Conservation (phyloP, 2,113 vertebrate genomes). For the Colius striatus region DNA sequence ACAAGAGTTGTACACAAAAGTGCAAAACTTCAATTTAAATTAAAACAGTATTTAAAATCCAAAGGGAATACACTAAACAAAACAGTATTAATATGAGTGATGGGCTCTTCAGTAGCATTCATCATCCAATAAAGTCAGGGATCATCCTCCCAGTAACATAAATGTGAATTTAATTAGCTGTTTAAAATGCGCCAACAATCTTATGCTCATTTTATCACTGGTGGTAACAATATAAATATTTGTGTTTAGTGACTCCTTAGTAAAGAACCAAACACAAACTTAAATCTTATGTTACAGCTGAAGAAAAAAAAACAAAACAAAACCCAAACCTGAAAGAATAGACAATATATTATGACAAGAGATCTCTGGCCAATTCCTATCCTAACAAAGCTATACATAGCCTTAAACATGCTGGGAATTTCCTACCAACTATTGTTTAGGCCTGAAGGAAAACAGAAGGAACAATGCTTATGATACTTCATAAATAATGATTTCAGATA, state of each 20-base stretch:
- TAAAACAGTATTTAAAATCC: not conserved
- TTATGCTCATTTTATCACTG: not conserved
- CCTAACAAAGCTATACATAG: not conserved
- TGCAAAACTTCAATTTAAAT: not conserved
- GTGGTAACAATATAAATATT: not conserved
- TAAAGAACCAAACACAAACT: not conserved
- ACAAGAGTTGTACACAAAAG: not conserved
- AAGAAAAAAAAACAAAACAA: not conserved
- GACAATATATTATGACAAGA: not conserved
- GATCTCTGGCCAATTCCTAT: not conserved
- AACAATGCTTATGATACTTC: constrained; percentile 27
- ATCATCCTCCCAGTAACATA: not conserved
- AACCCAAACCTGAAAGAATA: not conserved
- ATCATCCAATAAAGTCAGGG: not conserved
- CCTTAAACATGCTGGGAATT: constrained; percentile 30
- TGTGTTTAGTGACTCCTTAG: not conserved
- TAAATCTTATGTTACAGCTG: not conserved
- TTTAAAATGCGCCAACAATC: not conserved
- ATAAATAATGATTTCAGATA: constrained; percentile 54
- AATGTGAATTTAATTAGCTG: not conserved
- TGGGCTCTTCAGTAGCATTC: not conserved
- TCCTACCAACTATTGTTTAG: constrained; percentile 24
- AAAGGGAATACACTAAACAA: not conserved
- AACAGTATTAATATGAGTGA: not conserved
- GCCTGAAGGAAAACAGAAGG: constrained; percentile 15